phyloP scores from a whole-genome alignment of 2,888 invertebrate species.

The Marasmarcha lunaedactyla region DNA sequence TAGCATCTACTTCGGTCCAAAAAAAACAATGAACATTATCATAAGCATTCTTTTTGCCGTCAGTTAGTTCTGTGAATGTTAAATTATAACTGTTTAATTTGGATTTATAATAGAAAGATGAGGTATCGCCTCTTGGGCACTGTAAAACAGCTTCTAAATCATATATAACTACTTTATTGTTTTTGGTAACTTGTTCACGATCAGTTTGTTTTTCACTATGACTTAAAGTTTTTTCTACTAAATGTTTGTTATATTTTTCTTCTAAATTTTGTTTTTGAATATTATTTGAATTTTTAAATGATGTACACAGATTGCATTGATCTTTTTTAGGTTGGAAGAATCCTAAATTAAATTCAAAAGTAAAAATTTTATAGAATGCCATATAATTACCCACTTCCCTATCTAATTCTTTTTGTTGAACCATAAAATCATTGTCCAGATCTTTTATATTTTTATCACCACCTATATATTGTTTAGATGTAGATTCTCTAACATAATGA shows the following conservation, averaged over 20 bases:
- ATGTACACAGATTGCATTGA: conserved; percentile 9
- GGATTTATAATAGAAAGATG: conserved; percentile 14
- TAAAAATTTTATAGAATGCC: conserved; percentile 12
- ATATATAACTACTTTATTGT: conserved; percentile 3
- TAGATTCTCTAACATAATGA: conserved; percentile 15
- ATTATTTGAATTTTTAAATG: conserved; percentile 5
- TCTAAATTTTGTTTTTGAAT: conserved; percentile 4
- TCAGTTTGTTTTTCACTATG: too few relatives aligned
- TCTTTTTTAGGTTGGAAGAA: conserved; percentile 14
- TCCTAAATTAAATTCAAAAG: conserved; percentile 10
- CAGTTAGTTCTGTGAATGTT: conserved; percentile 7
- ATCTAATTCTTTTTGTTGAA: conserved; percentile 5
- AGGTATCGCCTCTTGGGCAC: conserved; percentile 9
- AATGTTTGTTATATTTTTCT: conserved; percentile 2
- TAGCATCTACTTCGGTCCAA: conserved; percentile 12
- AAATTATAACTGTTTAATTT: conserved; percentile 15
- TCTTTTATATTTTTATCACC: conserved; percentile 14
- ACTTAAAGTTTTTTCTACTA: conserved; percentile 5
- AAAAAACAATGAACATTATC: conserved; percentile 8
- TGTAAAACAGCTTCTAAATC: conserved; percentile 3
- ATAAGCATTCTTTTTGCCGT: background rate
- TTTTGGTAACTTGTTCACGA: conserved; percentile 1
- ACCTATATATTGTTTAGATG: conserved; percentile 14
- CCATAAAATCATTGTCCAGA: conserved; percentile 11
- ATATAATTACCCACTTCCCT: conserved; percentile 8